Evolutionary conservation across 2,888 invertebrate species (phyloP), one percentile per base, ranked within the genome.

Genomic region (Dolomedes plantarius): DNA sequence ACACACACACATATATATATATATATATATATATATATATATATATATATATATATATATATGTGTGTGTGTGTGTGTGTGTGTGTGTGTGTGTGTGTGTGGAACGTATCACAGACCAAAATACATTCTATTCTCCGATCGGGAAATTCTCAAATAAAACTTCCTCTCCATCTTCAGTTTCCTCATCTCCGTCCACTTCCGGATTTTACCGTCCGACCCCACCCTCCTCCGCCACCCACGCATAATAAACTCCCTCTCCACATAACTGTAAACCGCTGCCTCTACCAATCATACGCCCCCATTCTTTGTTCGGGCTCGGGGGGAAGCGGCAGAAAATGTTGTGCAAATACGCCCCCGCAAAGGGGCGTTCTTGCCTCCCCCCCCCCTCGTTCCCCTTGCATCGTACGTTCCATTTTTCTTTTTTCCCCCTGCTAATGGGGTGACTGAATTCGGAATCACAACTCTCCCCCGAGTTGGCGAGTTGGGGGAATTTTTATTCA

Each of bases 221-320:
- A 7, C n/a, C 16, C 16, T n/a, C 46, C 2, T 6, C n/a, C 2
- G 11, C 7, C 46, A 6, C 46, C 46, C 46, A 9, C 50, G 16
- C 41, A 72, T 65, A 72, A 72, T 79, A 72, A 79, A 76, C 73
- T 46, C 46, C 46, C 72, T 74, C 67, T 41, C 31, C 62, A 39
- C 62, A 39, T 74, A 72, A 73, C 80, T 73, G 73, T 80, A 65
- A 80, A 80, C 65, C 31, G 36, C 67, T 50, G 29, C 50, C 67
- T 50, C 73, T 67, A 50, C 80, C 80, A 80, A 80, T 80, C 80
- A 67, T 32, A 72, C 72, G 65, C 80, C 80, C 73, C 80, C 36
- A 36, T 80, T 50, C 39, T 80, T 67, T 27, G 69, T 69, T 56
- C n/a, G 31, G 46, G 50, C 31, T 5, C 19, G 32, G 62, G 16